Base-by-base conservation (phyloP, 2,888 invertebrate genomes). In the Pachycephus smyrnensis region DNA sequence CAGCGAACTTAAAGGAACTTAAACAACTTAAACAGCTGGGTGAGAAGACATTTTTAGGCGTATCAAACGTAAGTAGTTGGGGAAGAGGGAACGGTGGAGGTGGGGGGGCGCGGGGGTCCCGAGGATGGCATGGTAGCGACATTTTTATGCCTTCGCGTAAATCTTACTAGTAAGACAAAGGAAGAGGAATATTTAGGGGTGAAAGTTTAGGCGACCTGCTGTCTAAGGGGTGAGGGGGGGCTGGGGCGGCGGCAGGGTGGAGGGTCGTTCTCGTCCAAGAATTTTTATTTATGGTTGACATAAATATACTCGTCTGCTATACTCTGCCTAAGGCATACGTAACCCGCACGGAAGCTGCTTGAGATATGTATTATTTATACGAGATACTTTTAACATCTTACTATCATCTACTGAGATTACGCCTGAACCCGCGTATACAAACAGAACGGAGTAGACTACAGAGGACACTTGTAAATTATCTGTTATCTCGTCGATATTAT, bases 191-290 rank as follows among this genome's bases (percentile, higher is more conserved):
- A 78, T 78, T 78, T 73, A 76, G 71, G 78, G 78, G 78, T 78
- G 75, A 78, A 78, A 78, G 78, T 78, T 78, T 78, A 78, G 78
- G 78, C 78, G 78, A 78, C 78, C 78, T 71, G 37, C 75, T 78
- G 76, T 78, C 78, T 78, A 68, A 15, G 37, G 76, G 55, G 15
- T 2, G 4, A 4, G 0, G 37, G 37, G 35, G 12, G 12, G 36
- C n/a, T n/a, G n/a, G n/a, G 33, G 33, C 4, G 33, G 4, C 33
- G 37, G 37, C 3, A 12, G 30, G 73, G 71, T 35, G 30, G 73
- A 73, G 75, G 35, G n/a, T 73, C 73, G 68, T 73, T 73, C 32
- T 76, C 73, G 73, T 73, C 68, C 68, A 55, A 69, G 31, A 78
- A 78, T 76, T 78, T 73, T 78, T 78, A 78, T 78, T 78, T 78